Base-by-base conservation (phyloP, 2,888 invertebrate genomes). In the Nomada lathburiana region DNA sequence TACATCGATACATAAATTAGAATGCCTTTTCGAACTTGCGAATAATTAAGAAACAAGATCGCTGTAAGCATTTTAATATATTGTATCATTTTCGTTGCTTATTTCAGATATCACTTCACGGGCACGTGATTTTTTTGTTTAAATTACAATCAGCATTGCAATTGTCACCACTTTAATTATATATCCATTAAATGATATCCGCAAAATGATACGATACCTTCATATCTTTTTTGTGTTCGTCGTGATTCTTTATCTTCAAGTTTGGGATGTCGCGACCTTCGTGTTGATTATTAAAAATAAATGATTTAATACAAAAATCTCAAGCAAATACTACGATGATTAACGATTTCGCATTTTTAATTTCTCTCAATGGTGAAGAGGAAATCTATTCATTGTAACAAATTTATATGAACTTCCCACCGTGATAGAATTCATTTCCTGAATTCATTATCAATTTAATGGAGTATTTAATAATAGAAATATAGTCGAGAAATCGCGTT, bases 111-210 rank as follows among this genome's bases (percentile, higher is more conserved):
- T 68, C 68, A 68, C 23, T 23, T 10, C 4, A 5, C 18, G 26
- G 47, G 2, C 57, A 57, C 68, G 47, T 57, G 68, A 69, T 69
- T 47, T n/a, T 69, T 10, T 47, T 36, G 36, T 36, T 13, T 44
- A 44, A 59, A 16, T 57, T 18, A 44, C 16, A n/a, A 53, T 53
- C 29, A 67, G n/a, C 7, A 7, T 7, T 47, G 26, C 26, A 42
- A 26, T 23, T 69, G 57, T 59, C 47, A 18, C 18, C 18, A 44
- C 26, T 26, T 47, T 2, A 55, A 68, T 57, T 23, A 53, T 16
- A 36, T 20, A 9, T 36, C 23, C 36, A 9, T 26, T 26, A 1
- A 23, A 57, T 23, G 23, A 47, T 47, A 59, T 26, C n/a, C 7
- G 11, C 9, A 7, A 64, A 29, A 23, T 13, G 16, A 11, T 20